Evolutionary conservation across 2,113 vertebrate genomes (phyloP), one percentile per base, ranked within the genome.

Genomic region (Hippocampus zosterae): DNA sequence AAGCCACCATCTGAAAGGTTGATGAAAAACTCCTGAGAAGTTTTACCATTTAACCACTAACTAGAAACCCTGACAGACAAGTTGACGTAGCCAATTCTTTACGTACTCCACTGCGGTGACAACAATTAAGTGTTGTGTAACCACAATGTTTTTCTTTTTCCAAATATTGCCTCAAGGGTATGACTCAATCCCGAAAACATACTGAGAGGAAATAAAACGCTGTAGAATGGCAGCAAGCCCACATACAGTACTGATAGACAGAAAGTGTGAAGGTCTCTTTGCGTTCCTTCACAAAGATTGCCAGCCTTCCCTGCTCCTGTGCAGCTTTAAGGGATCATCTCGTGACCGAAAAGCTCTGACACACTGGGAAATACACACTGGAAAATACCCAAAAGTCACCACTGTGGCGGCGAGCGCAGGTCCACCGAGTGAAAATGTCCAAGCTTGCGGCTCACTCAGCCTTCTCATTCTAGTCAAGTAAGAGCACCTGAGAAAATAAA

Each of bases 401-500:
- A 89, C 90, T 93, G 87, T 79, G 61, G 87, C 91, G 92, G 75
- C 5, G 72, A 81, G 74, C 53, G 59, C 50, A 44, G 74, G 73
- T 78, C 70, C 1, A 53, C 37, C 3, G 74, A 81, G 81, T 80
- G 84, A 92, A 94, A 94, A 92, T 90, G 93, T 95, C 92, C 91
- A 92, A 90, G 92, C 92, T 85, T 93, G 92, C 88, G 91, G 93
- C 94, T 94, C 93, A 92, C 94, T 94, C 93, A 92, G 91, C 89
- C 89, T 91, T 88, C 81, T 93, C 46, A 92, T 42, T 46, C 13
- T 3, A 65, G 41, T 46, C 94, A 84, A 98, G 94, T 94, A 95
- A 93, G 94, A 96, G 94, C 96, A 98, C 95, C 95, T 96, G 95
- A 94, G 90, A 95, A 96, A 97, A 97, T 95, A 98, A 94, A 25